Evolutionary conservation across 2,797 vertebrate genomes (phyloP), one percentile per base, ranked within the genome.

Genomic region (Salmo trutta): DNA sequence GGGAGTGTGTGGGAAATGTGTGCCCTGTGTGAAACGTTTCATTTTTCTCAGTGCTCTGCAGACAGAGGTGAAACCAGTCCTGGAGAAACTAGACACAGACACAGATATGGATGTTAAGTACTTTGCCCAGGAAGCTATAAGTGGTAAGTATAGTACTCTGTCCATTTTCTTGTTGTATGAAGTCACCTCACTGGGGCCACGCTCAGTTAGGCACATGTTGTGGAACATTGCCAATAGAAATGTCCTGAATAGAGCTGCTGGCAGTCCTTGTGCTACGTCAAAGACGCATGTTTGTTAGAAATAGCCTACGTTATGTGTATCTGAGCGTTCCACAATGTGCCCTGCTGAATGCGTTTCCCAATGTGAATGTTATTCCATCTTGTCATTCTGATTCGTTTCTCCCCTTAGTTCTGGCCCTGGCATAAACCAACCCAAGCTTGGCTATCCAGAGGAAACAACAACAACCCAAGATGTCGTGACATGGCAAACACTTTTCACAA

Each of bases 101-200:
- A 92, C 95, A 84, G 96, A 98, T 84, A 95, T 96, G 95, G 96
- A 98, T 76, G 96, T 98, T 81, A 97, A 96, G 82, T 98, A 97
- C 88, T 98, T 98, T 84, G 96, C 96, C 84, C 96, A 96, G 91
- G 96, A 98, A 92, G 96, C 96, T 53, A 93, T 97, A 88, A 95
- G 94, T 87, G 96, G 96, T 97, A 87, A 47, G 94, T 76, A 5
- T 29, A 12, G 12, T 29, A 76, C 8, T 27, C 27, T 3, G 7
- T n/a, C 62, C 21, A 64, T 5, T 29, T 51, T 3, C 21, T 29
- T 36, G 6, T 1, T n/a, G 12, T 29, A 76, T 54, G 10, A 53
- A 70, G 15, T 15, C 4, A 15, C 56, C 27, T 65, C 19, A 41
- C n/a, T 56, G 1, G 47, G 19, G 19, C 21, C 8, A 24, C 3